Conservation (phyloP, 1,140 invertebrate genomes). For the Globodera ellingtonae region DNA sequence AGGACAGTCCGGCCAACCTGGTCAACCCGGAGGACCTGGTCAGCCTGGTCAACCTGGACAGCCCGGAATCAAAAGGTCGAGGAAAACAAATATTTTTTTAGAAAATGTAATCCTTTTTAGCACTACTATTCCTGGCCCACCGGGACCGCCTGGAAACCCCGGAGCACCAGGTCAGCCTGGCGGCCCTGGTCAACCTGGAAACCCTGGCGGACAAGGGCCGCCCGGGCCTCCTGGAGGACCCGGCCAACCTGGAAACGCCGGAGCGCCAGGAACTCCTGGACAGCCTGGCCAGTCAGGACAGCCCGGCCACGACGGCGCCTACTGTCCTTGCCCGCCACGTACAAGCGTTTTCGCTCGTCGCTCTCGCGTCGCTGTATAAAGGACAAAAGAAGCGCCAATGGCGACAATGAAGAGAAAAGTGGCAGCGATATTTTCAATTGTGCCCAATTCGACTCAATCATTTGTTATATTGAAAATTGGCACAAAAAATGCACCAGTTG, state of each 20-base stretch:
- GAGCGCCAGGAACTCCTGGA: constrained; percentile 40
- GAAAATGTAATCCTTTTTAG: constrained; percentile 12
- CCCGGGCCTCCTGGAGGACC: constrained; percentile 26
- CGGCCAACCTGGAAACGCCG: constrained; percentile 35
- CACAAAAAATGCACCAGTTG: no score
- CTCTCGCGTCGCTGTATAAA: constrained; percentile 9
- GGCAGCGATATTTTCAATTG: no score
- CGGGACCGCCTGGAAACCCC: constrained; percentile 42
- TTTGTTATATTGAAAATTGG: no score
- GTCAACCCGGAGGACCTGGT: constrained; percentile 38
- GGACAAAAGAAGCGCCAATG: neutral
- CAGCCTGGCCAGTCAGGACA: constrained; percentile 32
- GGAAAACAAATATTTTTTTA: neutral
- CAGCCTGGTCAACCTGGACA: constrained; percentile 38
- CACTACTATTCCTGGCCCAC: constrained; percentile 39
- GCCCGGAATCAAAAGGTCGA: constrained; percentile 36
- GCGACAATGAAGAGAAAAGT: neutral
- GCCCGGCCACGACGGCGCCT: constrained; percentile 13
- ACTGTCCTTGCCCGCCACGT: constrained; percentile 31
- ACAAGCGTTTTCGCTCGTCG: constrained; percentile 16
- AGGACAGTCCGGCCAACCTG: constrained; percentile 42
- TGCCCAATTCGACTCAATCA: no score
- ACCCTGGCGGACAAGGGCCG: constrained; percentile 41
- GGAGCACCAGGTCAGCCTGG: constrained; percentile 31
- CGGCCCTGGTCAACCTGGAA: constrained; percentile 41